Conservation (phyloP, 2,888 invertebrate species). For the Polymixis flavicincta region DNA sequence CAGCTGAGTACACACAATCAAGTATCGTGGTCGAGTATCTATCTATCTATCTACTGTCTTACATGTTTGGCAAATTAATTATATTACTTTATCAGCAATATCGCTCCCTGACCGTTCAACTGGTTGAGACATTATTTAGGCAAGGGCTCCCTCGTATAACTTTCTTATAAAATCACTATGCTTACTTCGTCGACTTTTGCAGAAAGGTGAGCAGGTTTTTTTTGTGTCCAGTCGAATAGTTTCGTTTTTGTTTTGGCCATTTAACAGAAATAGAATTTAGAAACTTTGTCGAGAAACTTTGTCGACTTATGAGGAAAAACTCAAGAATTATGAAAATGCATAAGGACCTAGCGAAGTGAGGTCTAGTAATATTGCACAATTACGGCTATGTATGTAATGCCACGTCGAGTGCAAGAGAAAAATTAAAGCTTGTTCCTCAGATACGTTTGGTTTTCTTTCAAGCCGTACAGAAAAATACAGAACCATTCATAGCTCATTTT, state of each 20-base stretch:
- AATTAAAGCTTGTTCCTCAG: background rate
- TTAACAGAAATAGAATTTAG: too few relatives aligned
- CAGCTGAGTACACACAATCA: background rate
- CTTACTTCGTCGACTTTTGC: background rate
- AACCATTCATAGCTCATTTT: background rate
- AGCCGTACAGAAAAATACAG: background rate
- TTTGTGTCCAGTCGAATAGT: background rate
- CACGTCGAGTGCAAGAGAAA: background rate
- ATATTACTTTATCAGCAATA: constrained; percentile 9
- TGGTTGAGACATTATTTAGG: background rate
- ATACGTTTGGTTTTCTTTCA: background rate
- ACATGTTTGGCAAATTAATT: background rate
- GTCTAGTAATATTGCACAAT: background rate
- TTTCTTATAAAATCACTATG: too few relatives aligned
- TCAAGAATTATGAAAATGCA: background rate
- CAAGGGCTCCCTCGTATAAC: too few relatives aligned
- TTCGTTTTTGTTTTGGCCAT: background rate
- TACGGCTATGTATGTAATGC: background rate
- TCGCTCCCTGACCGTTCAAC: background rate
- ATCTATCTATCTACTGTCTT: background rate
- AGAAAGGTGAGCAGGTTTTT: background rate
- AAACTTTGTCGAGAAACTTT: background rate
- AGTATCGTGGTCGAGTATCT: background rate
- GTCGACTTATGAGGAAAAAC: background rate
- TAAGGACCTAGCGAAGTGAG: background rate